Base-by-base conservation (phyloP, 1,140 invertebrate genomes). In the Saccostrea echinata region DNA sequence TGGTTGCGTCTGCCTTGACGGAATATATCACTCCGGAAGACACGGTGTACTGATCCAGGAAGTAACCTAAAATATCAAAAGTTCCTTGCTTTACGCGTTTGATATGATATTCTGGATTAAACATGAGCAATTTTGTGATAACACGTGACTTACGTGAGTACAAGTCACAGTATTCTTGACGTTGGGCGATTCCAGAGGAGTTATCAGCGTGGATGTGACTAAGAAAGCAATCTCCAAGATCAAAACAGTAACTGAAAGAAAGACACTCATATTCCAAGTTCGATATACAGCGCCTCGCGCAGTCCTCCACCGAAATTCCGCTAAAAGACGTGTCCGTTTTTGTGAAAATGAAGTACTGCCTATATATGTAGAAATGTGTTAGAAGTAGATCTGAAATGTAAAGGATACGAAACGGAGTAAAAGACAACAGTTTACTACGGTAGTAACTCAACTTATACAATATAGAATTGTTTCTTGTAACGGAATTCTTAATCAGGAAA, bases 231-330 rank as follows among this genome's bases (percentile, higher is more conserved):
- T 89, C 84, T 0, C 91, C 91, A 16, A 55, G 76, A 21, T 84
- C 87, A 83, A 87, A 91, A 83, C 91, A 92, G 83, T 91, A 92
- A 24, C 86, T 84, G 85, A 91, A 92, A 12, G 90, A 90, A 21
- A 90, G 71, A 71, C 91, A 92, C 27, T 88, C 86, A 64, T 90
- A 92, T 0, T 55, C 13, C 51, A 86, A 35, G 0, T 90, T 85
- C 3, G 68, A 24, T 13, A 88, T 30, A 88, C 91, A 92, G 8
- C 90, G 82, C 0, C 85, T 61, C 3, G 91, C 91, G 55, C 91
- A 92, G 27, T 92, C 91, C 52, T 92, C 91, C 3, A 92, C 91
- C 8, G 91, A 91, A 27, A 91, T 57, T 43, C 86, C 87, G 30
- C 61, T 9, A 24, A 91, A 51, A 8, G 35, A 21, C n/a, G 64